Evolutionary conservation across 2,797 vertebrate species (phyloP).

Genomic region (Thaleichthys pacificus): DNA sequence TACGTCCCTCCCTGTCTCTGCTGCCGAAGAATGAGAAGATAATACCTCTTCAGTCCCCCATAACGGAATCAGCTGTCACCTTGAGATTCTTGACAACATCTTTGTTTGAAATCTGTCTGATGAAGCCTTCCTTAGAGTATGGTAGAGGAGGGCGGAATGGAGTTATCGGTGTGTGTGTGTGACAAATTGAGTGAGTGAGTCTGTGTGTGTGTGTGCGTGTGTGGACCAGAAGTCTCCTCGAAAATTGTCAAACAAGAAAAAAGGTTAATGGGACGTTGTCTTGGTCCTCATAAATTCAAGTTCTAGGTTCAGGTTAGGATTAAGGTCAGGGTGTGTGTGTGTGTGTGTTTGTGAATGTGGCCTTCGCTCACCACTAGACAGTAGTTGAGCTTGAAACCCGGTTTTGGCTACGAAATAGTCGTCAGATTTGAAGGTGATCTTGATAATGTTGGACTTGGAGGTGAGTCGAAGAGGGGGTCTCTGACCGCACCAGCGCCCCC

Average conservation of each 20-base stretch:
- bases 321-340: not conserved
- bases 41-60: not conserved
- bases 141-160: not conserved
- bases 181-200: no score
- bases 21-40: constrained; percentile 21
- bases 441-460: constrained; percentile 87
- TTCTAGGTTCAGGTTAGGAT: no score
- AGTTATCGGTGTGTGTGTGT: not conserved
- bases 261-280: no score
- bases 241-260: no score
- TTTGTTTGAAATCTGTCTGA: not conserved
- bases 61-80: not conserved
- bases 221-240: no score
- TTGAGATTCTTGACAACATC: not conserved
- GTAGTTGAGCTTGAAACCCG: constrained; percentile 94
- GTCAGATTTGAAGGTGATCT: constrained; percentile 95
- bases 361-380: constrained; percentile 86
- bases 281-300: no score
- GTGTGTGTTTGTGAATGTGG: not conserved
- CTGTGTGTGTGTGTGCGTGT: no score
- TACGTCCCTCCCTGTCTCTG: constrained; percentile 23
- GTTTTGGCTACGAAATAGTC: constrained; percentile 95
- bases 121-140: not conserved
- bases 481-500: constrained; percentile 95
- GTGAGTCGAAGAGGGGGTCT: constrained; percentile 86